Conservation (phyloP, 2,113 vertebrate genomes). For the Leptobrachium ailaonicum region DNA sequence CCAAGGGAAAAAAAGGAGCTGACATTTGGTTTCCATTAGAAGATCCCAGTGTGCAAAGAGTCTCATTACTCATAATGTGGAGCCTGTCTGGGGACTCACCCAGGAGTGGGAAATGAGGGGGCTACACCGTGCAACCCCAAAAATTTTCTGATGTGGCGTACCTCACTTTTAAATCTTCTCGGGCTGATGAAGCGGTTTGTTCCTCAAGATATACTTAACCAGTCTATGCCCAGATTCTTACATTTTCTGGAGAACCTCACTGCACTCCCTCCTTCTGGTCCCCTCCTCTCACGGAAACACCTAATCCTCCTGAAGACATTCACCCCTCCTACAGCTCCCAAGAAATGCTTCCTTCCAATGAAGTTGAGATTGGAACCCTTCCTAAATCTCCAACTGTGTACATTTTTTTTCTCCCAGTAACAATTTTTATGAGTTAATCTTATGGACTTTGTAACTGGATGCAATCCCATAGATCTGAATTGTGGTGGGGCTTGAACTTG, state of each 20-base stretch:
- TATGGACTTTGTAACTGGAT: background rate
- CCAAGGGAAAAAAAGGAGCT: constrained; percentile 9
- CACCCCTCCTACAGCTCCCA: background rate
- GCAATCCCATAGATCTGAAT: background rate
- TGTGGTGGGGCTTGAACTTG: background rate
- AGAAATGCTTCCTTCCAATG: background rate
- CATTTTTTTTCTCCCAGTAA: background rate
- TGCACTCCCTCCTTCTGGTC: background rate
- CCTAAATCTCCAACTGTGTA: background rate
- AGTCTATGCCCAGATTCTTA: too few species aligned
- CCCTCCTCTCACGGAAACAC: background rate
- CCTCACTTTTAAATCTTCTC: background rate
- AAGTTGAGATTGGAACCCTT: background rate
- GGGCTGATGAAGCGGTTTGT: background rate
- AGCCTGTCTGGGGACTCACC: constrained; percentile 41
- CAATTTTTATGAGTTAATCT: background rate
- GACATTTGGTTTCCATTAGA: constrained; percentile 51
- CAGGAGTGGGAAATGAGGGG: constrained; percentile 32
- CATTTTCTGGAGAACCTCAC: too few species aligned
- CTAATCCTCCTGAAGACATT: background rate
- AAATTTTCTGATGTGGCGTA: background rate
- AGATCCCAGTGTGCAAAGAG: constrained; percentile 30
- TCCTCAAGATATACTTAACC: background rate
- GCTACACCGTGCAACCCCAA: constrained; percentile 6
- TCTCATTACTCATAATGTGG: constrained; percentile 37